Evolutionary conservation across 2,888 invertebrate species (phyloP).

Genomic region (Orchesella flavescens): DNA sequence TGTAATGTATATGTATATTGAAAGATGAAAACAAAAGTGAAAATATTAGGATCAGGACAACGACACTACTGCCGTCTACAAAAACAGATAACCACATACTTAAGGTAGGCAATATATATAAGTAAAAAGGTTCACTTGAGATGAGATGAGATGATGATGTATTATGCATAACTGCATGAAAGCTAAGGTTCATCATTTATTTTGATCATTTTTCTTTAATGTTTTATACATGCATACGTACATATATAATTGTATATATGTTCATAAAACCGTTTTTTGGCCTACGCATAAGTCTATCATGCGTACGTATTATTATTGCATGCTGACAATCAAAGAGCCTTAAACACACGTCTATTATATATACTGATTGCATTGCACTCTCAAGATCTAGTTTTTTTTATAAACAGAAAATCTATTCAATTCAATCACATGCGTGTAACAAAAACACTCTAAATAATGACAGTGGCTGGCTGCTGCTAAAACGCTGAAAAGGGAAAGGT

Average conservation of each 20-base stretch:
- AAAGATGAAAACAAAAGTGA: slow-evolving; percentile 57
- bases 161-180: not conserved
- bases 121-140: not conserved
- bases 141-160: not conserved
- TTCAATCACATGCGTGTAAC: slow-evolving; percentile 33
- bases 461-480: slow-evolving; percentile 15
- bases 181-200: slow-evolving; percentile 17
- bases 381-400: slow-evolving; percentile 42
- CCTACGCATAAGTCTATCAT: not conserved
- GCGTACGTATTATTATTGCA: not conserved
- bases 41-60: slow-evolving; percentile 53
- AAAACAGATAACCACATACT: slow-evolving; percentile 20
- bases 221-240: not conserved
- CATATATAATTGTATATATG: too few relatives aligned
- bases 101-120: not conserved
- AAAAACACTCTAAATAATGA: slow-evolving; percentile 5
- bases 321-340: not conserved
- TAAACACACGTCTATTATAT: not conserved
- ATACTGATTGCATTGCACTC: not conserved
- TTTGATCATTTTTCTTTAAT: not conserved
- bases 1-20: not conserved
- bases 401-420: not conserved
- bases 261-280: not conserved
- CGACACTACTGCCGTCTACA: slow-evolving; percentile 36
- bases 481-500: slow-evolving; percentile 29